Conservation (phyloP, 2,888 invertebrate genomes). For the Crocallis elinguaria region DNA sequence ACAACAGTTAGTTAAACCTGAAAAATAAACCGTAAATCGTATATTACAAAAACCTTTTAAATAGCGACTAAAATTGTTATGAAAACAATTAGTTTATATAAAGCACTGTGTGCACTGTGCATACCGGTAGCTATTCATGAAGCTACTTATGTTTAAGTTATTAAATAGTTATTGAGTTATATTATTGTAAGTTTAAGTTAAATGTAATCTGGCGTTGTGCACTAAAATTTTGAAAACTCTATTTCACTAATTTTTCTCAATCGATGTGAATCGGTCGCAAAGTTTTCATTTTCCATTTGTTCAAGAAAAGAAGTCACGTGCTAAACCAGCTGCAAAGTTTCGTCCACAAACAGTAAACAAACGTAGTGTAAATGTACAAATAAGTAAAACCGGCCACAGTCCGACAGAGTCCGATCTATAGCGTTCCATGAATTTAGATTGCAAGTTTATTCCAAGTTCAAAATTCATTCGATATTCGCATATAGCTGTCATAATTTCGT, state of each 20-base stretch:
- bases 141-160: too few relatives aligned
- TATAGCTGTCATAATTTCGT: conserved; percentile 47
- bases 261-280: neutral
- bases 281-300: conserved; percentile 36
- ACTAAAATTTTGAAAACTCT: neutral
- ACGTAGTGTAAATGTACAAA: conserved; percentile 55
- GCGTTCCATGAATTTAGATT: conserved; percentile 78
- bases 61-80: too few relatives aligned
- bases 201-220: too few relatives aligned
- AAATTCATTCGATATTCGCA: conserved; percentile 66
- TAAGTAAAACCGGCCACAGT: conserved; percentile 55
- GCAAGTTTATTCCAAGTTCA: conserved; percentile 75
- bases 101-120: too few relatives aligned
- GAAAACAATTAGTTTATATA: too few relatives aligned
- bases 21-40: too few relatives aligned
- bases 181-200: too few relatives aligned
- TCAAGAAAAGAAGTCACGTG: conserved; percentile 44
- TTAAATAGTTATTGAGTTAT: too few relatives aligned
- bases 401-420: conserved; percentile 47
- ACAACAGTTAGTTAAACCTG: too few relatives aligned
- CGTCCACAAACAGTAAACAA: conserved; percentile 48
- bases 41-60: too few relatives aligned
- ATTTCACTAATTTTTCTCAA: neutral
- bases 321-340: conserved; percentile 45
- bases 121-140: too few relatives aligned